Evolutionary conservation across 2,888 invertebrate genomes (phyloP).

Genomic region (Platycheirus rosarum): DNA sequence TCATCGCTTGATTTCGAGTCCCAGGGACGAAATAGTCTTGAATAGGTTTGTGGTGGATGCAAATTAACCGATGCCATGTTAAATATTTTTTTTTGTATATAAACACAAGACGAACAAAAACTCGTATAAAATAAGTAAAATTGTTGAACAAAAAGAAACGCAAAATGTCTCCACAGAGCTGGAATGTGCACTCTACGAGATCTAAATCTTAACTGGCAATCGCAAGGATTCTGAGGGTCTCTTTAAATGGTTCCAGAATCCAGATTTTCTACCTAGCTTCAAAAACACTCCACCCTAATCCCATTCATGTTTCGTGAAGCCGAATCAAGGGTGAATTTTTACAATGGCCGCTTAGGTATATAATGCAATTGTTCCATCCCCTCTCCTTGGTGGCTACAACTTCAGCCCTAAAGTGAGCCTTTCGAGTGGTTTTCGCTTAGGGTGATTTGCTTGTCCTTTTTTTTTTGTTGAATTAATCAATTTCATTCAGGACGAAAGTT

Average conservation of each 20-base stretch:
- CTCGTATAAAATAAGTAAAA: constrained; percentile 52
- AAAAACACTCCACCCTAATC: constrained; percentile 66
- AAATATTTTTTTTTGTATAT: constrained; percentile 29
- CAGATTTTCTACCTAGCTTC: constrained; percentile 66
- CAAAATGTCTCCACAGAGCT: constrained; percentile 64
- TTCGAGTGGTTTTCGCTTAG: constrained; percentile 66
- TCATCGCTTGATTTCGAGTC: constrained; percentile 82
- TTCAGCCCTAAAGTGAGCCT: constrained; percentile 62
- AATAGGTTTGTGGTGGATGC: constrained; percentile 83
- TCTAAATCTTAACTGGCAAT: constrained; percentile 80
- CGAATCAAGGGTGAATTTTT: constrained; percentile 67
- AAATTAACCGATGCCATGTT: constrained; percentile 79
- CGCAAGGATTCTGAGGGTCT: constrained; percentile 75
- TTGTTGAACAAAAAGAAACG: constrained; percentile 58
- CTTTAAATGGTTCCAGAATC: constrained; percentile 78
- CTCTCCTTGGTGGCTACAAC: constrained; percentile 60
- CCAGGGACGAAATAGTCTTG: constrained; percentile 86
- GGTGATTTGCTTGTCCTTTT: constrained; percentile 68
- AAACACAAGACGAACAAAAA: constrained; percentile 39
- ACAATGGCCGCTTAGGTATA: constrained; percentile 72
- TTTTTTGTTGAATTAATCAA: constrained; percentile 50
- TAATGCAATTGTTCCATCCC: constrained; percentile 72
- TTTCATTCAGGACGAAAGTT: constrained; percentile 46
- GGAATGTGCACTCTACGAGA: constrained; percentile 77
- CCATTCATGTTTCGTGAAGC: constrained; percentile 44